Evolutionary conservation across 2,888 invertebrate genomes (phyloP).

Genomic region (Cryptus viduatorius): DNA sequence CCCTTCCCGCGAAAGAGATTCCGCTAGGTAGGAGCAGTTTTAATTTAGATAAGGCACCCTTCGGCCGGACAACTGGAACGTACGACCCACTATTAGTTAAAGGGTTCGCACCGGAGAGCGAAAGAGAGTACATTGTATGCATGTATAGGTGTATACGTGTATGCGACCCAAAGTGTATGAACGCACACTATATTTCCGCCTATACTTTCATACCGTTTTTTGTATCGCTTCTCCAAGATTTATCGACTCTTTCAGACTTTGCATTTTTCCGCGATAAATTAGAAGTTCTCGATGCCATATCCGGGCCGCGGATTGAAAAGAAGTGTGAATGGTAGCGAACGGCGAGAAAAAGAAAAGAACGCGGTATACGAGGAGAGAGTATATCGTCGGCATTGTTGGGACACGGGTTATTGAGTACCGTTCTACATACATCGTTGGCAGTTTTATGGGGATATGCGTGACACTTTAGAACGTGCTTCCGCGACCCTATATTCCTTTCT

Average conservation of each 20-base stretch:
- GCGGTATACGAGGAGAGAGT: constrained; percentile 40
- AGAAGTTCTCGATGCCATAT: constrained; percentile 21
- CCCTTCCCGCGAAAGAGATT: constrained; percentile 46
- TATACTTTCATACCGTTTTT: background rate
- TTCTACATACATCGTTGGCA: constrained; percentile 70
- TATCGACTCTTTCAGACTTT: constrained; percentile 20
- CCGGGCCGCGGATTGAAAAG: constrained; percentile 6
- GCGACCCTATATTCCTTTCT: constrained; percentile 12
- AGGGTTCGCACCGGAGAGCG: constrained; percentile 30
- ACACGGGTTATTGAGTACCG: constrained; percentile 78
- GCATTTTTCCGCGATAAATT: constrained; percentile 33
- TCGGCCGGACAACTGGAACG: constrained; percentile 65
- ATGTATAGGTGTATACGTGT: background rate
- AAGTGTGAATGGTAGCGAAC: constrained; percentile 36
- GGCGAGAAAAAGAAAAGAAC: constrained; percentile 65
- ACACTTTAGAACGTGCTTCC: constrained; percentile 74
- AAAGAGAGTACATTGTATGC: constrained; percentile 48
- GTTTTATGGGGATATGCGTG: constrained; percentile 77
- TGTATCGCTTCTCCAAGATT: background rate
- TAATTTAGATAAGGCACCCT: constrained; percentile 81
- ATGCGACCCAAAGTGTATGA: too few species aligned
- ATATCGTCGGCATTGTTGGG: constrained; percentile 50
- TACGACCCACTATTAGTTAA: constrained; percentile 55
- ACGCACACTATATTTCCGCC: background rate
- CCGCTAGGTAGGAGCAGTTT: constrained; percentile 69